These are phyloP conservation scores for Cephalotes varians DNA, from an alignment of 2,888 invertebrate genomes.

Conservation along the genomic window DNA sequence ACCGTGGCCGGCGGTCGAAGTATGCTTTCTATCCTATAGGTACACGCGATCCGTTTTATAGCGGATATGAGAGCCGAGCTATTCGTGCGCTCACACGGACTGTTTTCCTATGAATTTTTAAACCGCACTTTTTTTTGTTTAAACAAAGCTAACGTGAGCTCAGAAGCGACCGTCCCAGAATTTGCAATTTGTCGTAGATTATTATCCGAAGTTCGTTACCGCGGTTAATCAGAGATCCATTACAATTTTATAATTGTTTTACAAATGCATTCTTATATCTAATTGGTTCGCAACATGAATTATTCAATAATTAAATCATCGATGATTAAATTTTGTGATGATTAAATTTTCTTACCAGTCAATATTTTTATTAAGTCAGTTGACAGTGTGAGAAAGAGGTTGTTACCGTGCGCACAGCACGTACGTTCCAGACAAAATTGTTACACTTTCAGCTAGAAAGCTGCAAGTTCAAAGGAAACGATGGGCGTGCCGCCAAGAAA, in stretches of 20 bases:
- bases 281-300: background rate
- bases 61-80: conserved; percentile 70
- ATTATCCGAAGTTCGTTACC: background rate
- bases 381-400: background rate
- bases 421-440: background rate
- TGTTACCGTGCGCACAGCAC: background rate
- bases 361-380: conserved; percentile 5
- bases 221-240: background rate
- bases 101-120: conserved; percentile 71
- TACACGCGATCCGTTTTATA: conserved; percentile 70
- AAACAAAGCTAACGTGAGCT: conserved; percentile 62
- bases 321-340: background rate
- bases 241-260: background rate
- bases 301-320: conserved; percentile 16
- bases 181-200: background rate
- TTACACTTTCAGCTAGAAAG: conserved; percentile 11
- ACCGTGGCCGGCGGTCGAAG: conserved; percentile 64
- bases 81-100: conserved; percentile 56
- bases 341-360: conserved; percentile 1
- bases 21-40: conserved; percentile 64
- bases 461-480: conserved; percentile 9
- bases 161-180: background rate
- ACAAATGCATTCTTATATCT: background rate
- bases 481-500: conserved; percentile 25
- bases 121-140: conserved; percentile 58